phyloP scores from a whole-genome alignment of 1,140 invertebrate species.

The Ostrea denselamellosa region DNA sequence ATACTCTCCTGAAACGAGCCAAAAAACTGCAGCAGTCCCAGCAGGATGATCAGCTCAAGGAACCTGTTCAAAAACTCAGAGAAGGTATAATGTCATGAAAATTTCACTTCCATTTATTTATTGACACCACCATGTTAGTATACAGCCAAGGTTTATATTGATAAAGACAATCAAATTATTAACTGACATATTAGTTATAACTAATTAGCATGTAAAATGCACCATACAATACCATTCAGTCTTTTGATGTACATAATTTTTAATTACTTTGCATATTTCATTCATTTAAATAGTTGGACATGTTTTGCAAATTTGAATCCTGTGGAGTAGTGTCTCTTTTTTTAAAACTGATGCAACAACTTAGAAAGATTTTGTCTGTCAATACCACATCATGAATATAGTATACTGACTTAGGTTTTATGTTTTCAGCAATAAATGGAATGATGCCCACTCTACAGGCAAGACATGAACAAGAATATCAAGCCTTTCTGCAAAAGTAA shows the following conservation, averaged over 20 bases:
- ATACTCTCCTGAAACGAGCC: conserved; percentile 84
- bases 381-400: too few species aligned
- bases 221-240: too few species aligned
- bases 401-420: neutral
- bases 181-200: too few species aligned
- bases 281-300: too few species aligned
- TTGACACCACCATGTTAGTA: neutral
- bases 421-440: conserved; percentile 79
- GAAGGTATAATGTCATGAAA: conserved; percentile 72
- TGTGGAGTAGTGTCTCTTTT: too few species aligned
- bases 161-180: neutral
- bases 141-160: neutral
- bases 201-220: too few species aligned
- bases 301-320: too few species aligned
- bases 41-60: conserved; percentile 82
- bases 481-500: conserved; percentile 59
- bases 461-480: conserved; percentile 82
- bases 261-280: too few species aligned
- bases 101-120: neutral
- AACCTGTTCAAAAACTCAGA: conserved; percentile 78
- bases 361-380: too few species aligned
- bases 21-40: conserved; percentile 83
- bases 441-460: conserved; percentile 82
- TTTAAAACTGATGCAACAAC: too few species aligned
- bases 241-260: too few species aligned